These are phyloP conservation scores for Caenorhabditis doughertyi DNA, from an alignment of 2,888 invertebrate genomes.

Conservation along the genomic window DNA sequence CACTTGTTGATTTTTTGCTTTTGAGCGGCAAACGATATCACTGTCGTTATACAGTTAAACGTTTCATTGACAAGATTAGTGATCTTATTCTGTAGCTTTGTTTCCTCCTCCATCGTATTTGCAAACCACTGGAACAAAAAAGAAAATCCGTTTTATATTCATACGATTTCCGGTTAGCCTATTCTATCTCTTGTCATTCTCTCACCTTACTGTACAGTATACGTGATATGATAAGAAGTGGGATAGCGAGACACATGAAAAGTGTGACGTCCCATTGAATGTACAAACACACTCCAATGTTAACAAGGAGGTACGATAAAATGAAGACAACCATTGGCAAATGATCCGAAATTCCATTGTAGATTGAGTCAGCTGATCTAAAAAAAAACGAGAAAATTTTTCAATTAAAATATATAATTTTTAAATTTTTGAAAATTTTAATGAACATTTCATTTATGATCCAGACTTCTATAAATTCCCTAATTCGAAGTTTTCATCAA, in stretches of 20 bases:
- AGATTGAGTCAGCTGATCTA: slow-evolving; percentile 81
- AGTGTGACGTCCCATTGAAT: slow-evolving; percentile 82
- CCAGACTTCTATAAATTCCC: too few relatives aligned
- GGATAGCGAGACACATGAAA: slow-evolving; percentile 79
- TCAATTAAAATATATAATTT: too few relatives aligned
- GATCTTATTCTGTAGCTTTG: slow-evolving; percentile 78
- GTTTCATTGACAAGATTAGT: slow-evolving; percentile 81
- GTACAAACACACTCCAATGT: slow-evolving; percentile 75
- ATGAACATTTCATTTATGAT: too few relatives aligned
- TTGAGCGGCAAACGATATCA: slow-evolving; percentile 81
- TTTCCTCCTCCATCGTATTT: slow-evolving; percentile 80
- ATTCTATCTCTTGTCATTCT: slow-evolving; percentile 3
- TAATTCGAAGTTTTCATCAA: too few relatives aligned
- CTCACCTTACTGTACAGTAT: slow-evolving; percentile 80
- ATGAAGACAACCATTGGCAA: slow-evolving; percentile 81
- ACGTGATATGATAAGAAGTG: slow-evolving; percentile 75
- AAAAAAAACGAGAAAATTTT: too few relatives aligned
- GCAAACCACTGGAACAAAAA: slow-evolving; percentile 81
- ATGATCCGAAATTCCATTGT: slow-evolving; percentile 82
- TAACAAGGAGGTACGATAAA: slow-evolving; percentile 73
- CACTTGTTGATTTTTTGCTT: slow-evolving; percentile 81
- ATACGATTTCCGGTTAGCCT: slow-evolving; percentile 26
- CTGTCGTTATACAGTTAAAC: slow-evolving; percentile 80
- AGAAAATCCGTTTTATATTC: background rate
- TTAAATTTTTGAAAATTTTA: too few relatives aligned